Base-by-base conservation (phyloP, 2,113 vertebrate species). In the Carassius carassius region DNA sequence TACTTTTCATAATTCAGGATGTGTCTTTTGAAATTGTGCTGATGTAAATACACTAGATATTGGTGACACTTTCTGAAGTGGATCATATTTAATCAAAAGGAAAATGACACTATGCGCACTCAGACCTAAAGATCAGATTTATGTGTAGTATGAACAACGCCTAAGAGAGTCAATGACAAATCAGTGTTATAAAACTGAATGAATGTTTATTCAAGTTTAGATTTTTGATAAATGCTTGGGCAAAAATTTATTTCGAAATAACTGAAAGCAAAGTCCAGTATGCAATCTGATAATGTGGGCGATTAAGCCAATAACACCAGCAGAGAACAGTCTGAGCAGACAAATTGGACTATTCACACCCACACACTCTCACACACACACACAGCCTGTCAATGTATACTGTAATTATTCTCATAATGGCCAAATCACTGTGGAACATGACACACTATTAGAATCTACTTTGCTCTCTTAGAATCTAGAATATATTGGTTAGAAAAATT, bases 331-430 rank as follows among this genome's bases (percentile, higher is more conserved):
- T 80, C 62, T 82, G 84, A 84, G 37, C 51, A 49, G 84, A 89
- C 85, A 89, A 78, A 90, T 89, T 87, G 86, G 86, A 83, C 79
- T 49, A 83, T 88, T 90, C 85, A 86, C 86, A 90, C 89, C 84
- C 67, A 83, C 67, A 51, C 49, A 19, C 84, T 3, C 44, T 47
- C 44, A 0, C 44, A 5, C 44, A 5, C 74, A 79, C 54, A 75
- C 86, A 60, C 35, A 70, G n/a, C n/a, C 78, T 69, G 60, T 67
- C 63, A 81, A 19, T 81, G 60, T 54, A 81, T 69, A 81, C 79
- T 81, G 63, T 81, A 81, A 69, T 81, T 69, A 81, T 69, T 67
- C 41, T 54, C 79, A 81, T 49, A 49, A 54, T 29, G 10, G 25
- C 62, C n/a, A 81, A 69, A 69, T 35, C 44, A 54, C 60, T 81